Conservation (phyloP, 2,797 vertebrate genomes). For the Martes flavigula region DNA sequence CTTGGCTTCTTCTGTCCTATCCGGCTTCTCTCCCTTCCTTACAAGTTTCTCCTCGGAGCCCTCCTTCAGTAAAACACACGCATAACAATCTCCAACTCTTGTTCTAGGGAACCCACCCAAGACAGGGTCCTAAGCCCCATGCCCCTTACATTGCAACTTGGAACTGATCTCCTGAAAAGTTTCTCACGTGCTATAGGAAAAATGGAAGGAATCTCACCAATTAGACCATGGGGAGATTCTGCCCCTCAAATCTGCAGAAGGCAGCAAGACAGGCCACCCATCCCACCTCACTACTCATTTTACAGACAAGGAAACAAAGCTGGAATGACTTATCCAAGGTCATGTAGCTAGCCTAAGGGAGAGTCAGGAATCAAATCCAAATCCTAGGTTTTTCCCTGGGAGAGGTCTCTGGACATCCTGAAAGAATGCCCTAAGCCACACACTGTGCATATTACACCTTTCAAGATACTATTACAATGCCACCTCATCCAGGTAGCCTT, state of each 20-base stretch:
- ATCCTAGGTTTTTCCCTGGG: background rate
- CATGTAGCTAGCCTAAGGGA: background rate
- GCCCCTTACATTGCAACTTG: background rate
- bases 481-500: background rate
- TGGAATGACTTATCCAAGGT: background rate
- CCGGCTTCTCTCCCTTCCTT: background rate
- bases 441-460: background rate
- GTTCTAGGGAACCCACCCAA: background rate
- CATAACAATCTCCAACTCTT: background rate
- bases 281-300: background rate
- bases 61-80: background rate
- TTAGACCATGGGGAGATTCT: background rate
- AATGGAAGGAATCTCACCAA: background rate
- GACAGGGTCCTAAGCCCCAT: background rate
- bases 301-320: background rate
- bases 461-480: background rate
- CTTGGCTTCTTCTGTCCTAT: background rate
- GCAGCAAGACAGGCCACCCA: background rate
- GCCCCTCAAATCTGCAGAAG: background rate
- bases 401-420: background rate
- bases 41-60: background rate
- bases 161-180: background rate
- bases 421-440: background rate
- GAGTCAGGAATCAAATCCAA: background rate
- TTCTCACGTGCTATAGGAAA: background rate